Evolutionary conservation across 2,797 vertebrate species (phyloP).

Genomic region (Coranthus polyacanthus): DNA sequence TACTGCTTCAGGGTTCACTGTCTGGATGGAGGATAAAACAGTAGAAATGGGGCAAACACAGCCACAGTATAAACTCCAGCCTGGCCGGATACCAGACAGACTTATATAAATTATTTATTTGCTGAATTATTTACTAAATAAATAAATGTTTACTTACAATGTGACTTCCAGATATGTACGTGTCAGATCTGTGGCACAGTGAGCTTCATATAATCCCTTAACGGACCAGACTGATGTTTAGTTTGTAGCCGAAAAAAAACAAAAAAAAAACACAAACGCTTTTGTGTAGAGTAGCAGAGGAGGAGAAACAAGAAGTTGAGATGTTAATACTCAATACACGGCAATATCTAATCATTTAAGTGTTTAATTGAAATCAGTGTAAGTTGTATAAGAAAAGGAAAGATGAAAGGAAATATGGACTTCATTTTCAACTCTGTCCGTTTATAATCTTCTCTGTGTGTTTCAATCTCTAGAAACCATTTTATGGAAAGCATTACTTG

Average conservation of each 20-base stretch:
- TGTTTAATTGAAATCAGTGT: background rate
- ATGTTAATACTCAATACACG: too few relatives aligned
- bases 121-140: constrained; percentile 10
- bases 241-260: too few relatives aligned
- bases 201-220: constrained; percentile 9
- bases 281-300: background rate
- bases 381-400: background rate
- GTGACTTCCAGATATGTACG: background rate
- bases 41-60: too few relatives aligned
- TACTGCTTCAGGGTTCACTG: background rate
- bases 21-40: background rate
- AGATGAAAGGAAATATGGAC: background rate
- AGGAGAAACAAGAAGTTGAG: background rate
- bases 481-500: constrained; percentile 70
- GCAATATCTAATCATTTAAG: too few relatives aligned
- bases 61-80: background rate
- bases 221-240: background rate
- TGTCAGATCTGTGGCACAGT: background rate
- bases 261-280: too few relatives aligned
- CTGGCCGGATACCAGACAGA: constrained; percentile 11
- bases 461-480: constrained; percentile 62
- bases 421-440: background rate
- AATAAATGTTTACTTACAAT: constrained; percentile 6
- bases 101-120: constrained; percentile 16
- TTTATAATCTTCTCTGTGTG: constrained; percentile 28